Percentiles rank a stretch among this genome's conserved stretches.
Conservation (phyloP, 2,888 invertebrate genomes). For the Operophtera brumata region DNA sequence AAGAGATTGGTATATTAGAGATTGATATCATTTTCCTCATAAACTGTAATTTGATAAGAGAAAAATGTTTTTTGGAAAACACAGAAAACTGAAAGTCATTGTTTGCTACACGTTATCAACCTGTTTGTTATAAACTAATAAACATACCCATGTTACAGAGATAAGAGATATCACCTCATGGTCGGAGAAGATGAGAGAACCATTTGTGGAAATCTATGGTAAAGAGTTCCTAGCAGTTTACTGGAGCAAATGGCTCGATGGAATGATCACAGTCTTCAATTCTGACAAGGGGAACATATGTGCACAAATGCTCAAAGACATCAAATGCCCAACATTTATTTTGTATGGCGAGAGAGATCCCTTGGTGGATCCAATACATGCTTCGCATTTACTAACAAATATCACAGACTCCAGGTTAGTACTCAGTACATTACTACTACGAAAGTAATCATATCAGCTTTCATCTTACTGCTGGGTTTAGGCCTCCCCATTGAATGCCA, state of each 20-base stretch:
- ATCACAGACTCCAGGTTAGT: slow-evolving; percentile 84
- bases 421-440: neutral
- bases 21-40: no score
- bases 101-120: no score
- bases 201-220: slow-evolving; percentile 87
- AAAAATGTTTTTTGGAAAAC: no score
- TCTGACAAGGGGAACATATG: slow-evolving; percentile 87
- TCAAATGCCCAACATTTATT: slow-evolving; percentile 89
- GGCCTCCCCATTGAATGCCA: no score
- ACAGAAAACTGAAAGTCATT: no score
- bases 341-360: slow-evolving; percentile 92
- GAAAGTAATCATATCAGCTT: no score
- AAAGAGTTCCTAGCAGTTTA: slow-evolving; percentile 83
- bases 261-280: slow-evolving; percentile 78
- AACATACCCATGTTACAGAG: slow-evolving; percentile 61
- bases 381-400: slow-evolving; percentile 84
- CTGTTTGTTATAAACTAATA: neutral
- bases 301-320: slow-evolving; percentile 80
- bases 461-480: no score
- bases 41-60: no score
- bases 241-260: slow-evolving; percentile 88
- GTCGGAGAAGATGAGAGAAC: slow-evolving; percentile 88
- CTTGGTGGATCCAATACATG: slow-evolving; percentile 87
- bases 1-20: no score
- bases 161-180: slow-evolving; percentile 87